Base-by-base conservation (phyloP, 2,888 invertebrate species). In the Idaea straminata region DNA sequence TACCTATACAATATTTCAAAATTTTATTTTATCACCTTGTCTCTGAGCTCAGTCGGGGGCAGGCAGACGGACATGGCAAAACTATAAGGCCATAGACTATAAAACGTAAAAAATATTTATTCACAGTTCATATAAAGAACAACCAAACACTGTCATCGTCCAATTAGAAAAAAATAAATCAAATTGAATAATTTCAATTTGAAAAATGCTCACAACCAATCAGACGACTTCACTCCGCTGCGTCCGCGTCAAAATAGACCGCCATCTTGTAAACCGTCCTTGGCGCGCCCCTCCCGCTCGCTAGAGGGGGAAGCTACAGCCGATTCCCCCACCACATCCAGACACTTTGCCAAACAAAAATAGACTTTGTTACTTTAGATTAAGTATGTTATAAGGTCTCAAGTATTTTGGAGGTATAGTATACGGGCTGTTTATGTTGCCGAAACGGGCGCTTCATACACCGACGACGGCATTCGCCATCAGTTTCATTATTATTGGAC, bases 401-500 rank as follows among this genome's bases (percentile, higher is more conserved):
- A 68, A 68, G 69, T 77, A 74, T 60, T 66, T 57, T 81, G 80
- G 85, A 83, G 72, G 71, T 72, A 81, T 80, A 79, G 85, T 89
- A 89, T 91, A 92, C 90, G 88, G 91, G 85, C 90, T 93, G 93
- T 93, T 93, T 93, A 93, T 92, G 91, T 92, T 90, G 92, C 92
- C 91, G 85, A 92, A 93, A 93, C 90, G 86, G 92, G 85, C 91
- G 90, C 90, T 92, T 92, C 91, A 92, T 92, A 92, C 91, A 91
- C 89, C 90, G 89, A 87, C 88, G 88, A 88, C 91, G 88, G 88
- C 89, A 86, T 84, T 83, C 47, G 85, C 91, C 89, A 90, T 92
- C 92, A 89, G 87, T 91, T 93, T 93, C 93, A 93, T 93, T 93
- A 92, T 93, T 93, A 93, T 93, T 92, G 89, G 91, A 87, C 93